Evolutionary conservation across 2,888 invertebrate species (phyloP), one percentile per base, ranked within the genome.

Genomic region (Harmothoe impar): DNA sequence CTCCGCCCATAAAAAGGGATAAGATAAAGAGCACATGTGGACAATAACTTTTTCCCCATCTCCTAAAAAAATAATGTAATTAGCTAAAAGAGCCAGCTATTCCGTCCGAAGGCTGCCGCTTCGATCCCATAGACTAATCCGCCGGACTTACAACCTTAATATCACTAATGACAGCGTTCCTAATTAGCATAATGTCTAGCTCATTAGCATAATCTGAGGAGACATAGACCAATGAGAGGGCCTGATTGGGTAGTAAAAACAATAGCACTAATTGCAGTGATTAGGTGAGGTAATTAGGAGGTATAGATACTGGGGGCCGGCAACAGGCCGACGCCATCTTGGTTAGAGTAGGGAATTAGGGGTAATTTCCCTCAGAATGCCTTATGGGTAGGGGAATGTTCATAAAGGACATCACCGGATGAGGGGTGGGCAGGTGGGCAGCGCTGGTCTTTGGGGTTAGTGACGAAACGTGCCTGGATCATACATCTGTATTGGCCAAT

Each of bases 231-330:
- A 62, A 62, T 62, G 23, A 62, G 62, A 43, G 43, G 23, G 62
- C 20, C 20, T 20, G n/a, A n/a, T n/a, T 62, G n/a, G 62, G 62
- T 20, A n/a, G 20, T 62, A 62, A 62, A 62, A 62, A 62, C 62
- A 62, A 62, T 62, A 20, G 23, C 23, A 62, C 12, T 62, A 62
- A 62, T 62, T 62, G 62, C 62, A 62, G 12, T 62, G 62, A 20
- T 62, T 62, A 62, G n/a, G 23, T 62, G n/a, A n/a, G n/a, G 62
- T 62, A 62, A 62, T 62, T 62, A 62, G 62, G n/a, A n/a, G n/a
- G n/a, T 3, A 15, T 62, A 62, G 62, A 62, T n/a, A 43, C 43
- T 10, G 43, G 43, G 43, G 43, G 43, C 43, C 10, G 43, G 10
- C 43, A 43, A 3, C 43, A 43, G 43, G 43, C 3, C 5, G 43